These are phyloP conservation scores for Sebastes nivosus DNA, from an alignment of 2,797 vertebrate species.

Conservation along the genomic window DNA sequence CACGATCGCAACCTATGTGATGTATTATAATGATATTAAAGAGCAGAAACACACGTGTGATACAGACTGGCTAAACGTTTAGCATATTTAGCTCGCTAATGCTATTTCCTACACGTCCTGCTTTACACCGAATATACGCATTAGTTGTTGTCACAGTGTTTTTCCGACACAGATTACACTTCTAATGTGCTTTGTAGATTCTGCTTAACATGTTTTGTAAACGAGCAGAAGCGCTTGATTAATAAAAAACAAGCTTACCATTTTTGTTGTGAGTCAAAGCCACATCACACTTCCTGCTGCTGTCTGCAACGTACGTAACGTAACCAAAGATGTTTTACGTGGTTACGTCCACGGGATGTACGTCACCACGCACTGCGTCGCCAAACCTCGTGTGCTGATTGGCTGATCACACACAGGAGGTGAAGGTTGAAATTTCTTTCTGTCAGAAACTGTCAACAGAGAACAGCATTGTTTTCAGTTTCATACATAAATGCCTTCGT, in stretches of 20 bases:
- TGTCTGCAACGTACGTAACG: conserved; percentile 42
- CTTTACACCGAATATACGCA: not conserved
- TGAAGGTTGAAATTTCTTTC: conserved; percentile 10
- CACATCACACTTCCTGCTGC: conserved; percentile 76
- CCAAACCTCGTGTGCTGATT: conserved; percentile 42
- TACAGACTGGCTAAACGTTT: conserved; percentile 8
- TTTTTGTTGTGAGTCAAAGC: conserved; percentile 71
- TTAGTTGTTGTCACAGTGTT: not conserved
- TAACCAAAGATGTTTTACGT: not conserved
- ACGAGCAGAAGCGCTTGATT: not conserved
- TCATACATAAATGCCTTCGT: not conserved
- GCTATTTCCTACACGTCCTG: conserved; percentile 8
- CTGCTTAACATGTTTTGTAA: not conserved
- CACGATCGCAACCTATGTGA: fast-evolving
- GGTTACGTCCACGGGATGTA: not conserved
- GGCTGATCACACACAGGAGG: conserved; percentile 21
- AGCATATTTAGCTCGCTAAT: conserved; percentile 19
- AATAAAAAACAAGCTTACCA: conserved; percentile 66
- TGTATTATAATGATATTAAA: too few species aligned
- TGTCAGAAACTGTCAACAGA: not conserved
- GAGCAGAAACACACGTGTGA: not conserved
- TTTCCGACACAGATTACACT: fast-evolving
- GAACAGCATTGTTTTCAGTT: not conserved
- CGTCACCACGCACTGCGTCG: not conserved
- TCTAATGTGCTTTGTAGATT: fast-evolving